These are phyloP conservation scores for Smittia aterrima DNA, from an alignment of 2,888 invertebrate species.

Conservation along the genomic window DNA sequence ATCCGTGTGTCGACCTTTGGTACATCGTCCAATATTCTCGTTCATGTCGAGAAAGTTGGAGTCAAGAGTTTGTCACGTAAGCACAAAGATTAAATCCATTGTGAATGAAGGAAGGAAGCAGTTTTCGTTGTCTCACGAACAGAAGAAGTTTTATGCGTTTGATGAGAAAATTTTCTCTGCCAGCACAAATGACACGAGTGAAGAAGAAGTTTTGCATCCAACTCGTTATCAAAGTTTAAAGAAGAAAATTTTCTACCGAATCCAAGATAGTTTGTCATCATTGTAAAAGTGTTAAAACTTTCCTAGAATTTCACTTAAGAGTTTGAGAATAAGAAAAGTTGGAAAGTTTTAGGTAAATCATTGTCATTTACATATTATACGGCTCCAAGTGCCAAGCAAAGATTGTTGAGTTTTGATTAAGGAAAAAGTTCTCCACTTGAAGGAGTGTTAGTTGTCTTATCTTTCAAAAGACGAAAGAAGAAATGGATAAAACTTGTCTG, in stretches of 20 bases:
- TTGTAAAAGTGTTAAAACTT: conserved; percentile 2
- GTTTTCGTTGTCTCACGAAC: background rate
- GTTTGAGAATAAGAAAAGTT: background rate
- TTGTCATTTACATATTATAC: conserved; percentile 11
- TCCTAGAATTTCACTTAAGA: background rate
- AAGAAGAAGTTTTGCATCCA: background rate
- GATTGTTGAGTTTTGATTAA: background rate
- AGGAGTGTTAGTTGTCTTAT: background rate
- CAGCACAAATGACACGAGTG: background rate
- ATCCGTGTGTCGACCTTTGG: conserved; percentile 49
- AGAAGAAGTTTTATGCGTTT: background rate
- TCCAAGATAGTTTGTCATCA: background rate
- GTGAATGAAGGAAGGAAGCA: background rate
- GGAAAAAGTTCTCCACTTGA: background rate
- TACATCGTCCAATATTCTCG: conserved; percentile 48
- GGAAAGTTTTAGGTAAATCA: background rate
- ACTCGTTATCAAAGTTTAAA: background rate
- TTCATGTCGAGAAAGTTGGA: conserved; percentile 49
- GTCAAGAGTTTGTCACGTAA: conserved; percentile 48
- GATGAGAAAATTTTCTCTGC: background rate
- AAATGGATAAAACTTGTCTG: background rate
- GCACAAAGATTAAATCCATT: conserved; percentile 45
- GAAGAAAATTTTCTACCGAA: background rate
- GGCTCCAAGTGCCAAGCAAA: background rate
- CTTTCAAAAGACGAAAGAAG: background rate